Conservation (phyloP, 2,888 invertebrate genomes). For the Galerucella pusilla region DNA sequence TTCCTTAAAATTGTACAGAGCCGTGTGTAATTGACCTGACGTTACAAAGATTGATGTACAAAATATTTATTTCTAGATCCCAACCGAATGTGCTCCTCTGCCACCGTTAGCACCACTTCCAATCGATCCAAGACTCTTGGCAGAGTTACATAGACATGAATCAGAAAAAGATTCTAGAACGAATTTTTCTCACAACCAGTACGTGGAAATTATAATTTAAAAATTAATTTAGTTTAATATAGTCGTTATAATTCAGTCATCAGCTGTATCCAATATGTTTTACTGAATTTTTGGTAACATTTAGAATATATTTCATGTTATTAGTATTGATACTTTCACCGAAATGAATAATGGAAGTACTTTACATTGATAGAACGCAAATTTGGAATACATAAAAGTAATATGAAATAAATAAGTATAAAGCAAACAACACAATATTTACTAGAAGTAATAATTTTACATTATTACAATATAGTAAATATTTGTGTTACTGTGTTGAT, state of each 20-base stretch:
- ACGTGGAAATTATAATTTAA: constrained; percentile 62
- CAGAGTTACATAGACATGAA: constrained; percentile 57
- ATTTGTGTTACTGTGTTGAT: neutral
- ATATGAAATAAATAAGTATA: neutral
- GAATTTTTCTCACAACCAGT: constrained; percentile 59
- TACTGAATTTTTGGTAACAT: neutral
- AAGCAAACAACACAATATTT: neutral
- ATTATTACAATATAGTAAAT: constrained; percentile 4
- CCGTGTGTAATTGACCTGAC: too few relatives aligned
- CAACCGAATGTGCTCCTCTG: constrained; percentile 60
- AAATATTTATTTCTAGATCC: constrained; percentile 56
- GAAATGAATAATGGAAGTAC: too few relatives aligned
- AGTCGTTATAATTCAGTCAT: neutral
- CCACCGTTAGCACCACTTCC: constrained; percentile 59
- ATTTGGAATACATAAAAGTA: neutral
- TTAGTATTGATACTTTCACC: neutral
- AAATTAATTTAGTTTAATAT: constrained; percentile 29
- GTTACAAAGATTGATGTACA: too few relatives aligned
- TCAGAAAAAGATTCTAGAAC: constrained; percentile 58
- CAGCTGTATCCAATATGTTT: neutral
- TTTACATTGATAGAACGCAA: neutral
- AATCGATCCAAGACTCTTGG: constrained; percentile 59
- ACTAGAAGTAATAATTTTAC: neutral
- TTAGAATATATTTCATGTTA: neutral
- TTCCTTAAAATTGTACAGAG: too few relatives aligned